Conservation (phyloP, 2,888 invertebrate genomes). For the Volucella inflata region DNA sequence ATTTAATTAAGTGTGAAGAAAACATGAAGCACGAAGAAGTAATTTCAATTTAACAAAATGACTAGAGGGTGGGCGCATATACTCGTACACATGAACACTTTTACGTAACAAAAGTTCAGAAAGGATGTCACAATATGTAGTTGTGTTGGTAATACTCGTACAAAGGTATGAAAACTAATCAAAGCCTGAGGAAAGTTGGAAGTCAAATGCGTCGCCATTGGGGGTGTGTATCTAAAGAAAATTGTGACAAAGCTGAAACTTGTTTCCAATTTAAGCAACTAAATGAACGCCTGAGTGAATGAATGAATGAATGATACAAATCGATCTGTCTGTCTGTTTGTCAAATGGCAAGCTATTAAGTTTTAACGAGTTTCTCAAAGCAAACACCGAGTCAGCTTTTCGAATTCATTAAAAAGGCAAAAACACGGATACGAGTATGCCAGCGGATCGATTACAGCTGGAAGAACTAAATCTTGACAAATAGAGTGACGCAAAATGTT, state of each 20-base stretch:
- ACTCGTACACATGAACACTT: neutral
- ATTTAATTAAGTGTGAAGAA: slow-evolving; percentile 74
- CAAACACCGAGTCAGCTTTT: no score
- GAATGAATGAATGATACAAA: no score
- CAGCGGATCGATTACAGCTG: no score
- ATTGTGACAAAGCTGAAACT: neutral
- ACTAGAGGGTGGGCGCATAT: neutral
- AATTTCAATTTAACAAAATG: slow-evolving; percentile 58
- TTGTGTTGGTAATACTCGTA: slow-evolving; percentile 4
- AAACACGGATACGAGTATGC: no score
- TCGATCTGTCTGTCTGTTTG: no score
- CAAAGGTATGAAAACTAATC: slow-evolving; percentile 47
- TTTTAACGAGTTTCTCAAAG: no score
- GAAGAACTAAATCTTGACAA: no score
- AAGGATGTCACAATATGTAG: neutral
- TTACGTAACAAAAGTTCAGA: slow-evolving; percentile 17
- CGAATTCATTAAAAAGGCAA: no score
- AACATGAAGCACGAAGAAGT: slow-evolving; percentile 72
- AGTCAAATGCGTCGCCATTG: neutral
- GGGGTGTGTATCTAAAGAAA: neutral
- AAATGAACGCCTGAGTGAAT: no score
- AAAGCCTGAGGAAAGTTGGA: slow-evolving; percentile 1
- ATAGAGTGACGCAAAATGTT: no score
- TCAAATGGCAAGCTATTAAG: no score
- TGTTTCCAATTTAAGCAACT: no score